Base-by-base conservation (phyloP, 2,888 invertebrate species). In the Mesochorus sp. region DNA sequence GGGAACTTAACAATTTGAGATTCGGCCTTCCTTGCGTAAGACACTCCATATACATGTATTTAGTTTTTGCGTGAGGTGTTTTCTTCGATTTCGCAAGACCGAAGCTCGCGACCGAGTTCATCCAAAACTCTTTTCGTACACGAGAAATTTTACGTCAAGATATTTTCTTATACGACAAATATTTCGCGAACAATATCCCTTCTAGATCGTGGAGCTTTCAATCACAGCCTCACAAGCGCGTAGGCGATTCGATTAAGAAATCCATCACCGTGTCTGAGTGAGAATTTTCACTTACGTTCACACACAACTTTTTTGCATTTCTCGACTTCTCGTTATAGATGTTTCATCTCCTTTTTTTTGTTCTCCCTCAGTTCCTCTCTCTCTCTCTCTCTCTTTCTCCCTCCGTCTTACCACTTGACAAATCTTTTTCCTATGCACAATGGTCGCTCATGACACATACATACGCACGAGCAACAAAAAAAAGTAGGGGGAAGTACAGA, bases 391-490 rank as follows among this genome's bases (percentile, higher is more conserved):
- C n/a, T n/a, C n/a, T n/a, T n/a, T n/a, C n/a, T n/a, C n/a, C n/a
- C n/a, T n/a, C n/a, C n/a, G n/a, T 47, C 49, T 26, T 19, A 26
- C 62, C 39, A 62, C 67, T 70, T 44, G 79, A 73, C 47, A 70
- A 74, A 76, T 80, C 72, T 78, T 67, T 76, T 68, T 59, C 17
- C 51, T 53, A 74, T 61, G 64, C 73, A 84, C 83, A 85, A 84
- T 85, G 80, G 83, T 42, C 83, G 73, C 82, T 82, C 83, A 66
- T 77, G 81, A 80, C 61, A 24, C 61, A 5, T 21, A 67, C 62
- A 10, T 14, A 62, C 39, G 28, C 19, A 28, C 71, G 49, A 57
- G 34, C 49, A 61, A 31, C 73, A 80, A 76, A 61, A 55, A 59
- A 78, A 74, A 76, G 80, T 64, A 79, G 49, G 71, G 67, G 81